phyloP scores from a whole-genome alignment of 2,888 invertebrate genomes.

The Lithophane semibrunnea region DNA sequence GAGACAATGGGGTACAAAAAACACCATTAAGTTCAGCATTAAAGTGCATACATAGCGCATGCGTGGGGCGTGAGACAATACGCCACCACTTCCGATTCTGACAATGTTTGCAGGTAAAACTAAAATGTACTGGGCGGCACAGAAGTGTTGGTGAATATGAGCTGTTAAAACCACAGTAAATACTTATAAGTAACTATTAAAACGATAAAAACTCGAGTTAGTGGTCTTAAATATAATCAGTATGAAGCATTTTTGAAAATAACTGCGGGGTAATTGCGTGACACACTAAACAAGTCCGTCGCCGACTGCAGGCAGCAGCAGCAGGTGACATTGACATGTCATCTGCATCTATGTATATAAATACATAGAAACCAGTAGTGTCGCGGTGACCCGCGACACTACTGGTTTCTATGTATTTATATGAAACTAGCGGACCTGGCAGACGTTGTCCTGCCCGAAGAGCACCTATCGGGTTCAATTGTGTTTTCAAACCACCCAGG shows the following conservation, averaged over 20 bases:
- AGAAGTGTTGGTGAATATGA: slow-evolving; percentile 62
- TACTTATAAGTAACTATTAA: neutral
- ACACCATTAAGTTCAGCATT: slow-evolving; percentile 55
- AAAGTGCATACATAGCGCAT: slow-evolving; percentile 71
- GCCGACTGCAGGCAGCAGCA: too few relatives aligned
- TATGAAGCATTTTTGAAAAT: neutral
- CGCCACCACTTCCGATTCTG: slow-evolving; percentile 82
- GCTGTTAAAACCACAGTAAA: neutral
- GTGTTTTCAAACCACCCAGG: too few relatives aligned
- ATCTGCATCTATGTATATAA: too few relatives aligned
- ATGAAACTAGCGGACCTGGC: too few relatives aligned
- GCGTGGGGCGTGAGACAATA: slow-evolving; percentile 86
- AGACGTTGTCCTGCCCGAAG: too few relatives aligned
- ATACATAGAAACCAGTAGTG: too few relatives aligned
- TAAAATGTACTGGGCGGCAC: slow-evolving; percentile 64
- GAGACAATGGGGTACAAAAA: slow-evolving; percentile 62
- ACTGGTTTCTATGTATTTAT: too few relatives aligned
- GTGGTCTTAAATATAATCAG: neutral
- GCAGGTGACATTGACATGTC: too few relatives aligned
- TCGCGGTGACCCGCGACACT: too few relatives aligned
- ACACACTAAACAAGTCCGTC: too few relatives aligned
- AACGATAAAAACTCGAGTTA: neutral
- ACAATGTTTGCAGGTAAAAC: slow-evolving; percentile 79
- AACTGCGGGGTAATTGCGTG: neutral
- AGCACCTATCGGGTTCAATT: too few relatives aligned